Percentiles rank a stretch among this genome's conserved stretches.
Evolutionary conservation across 92 coral and sea anemone species (phyloP).

Genomic region (Actinernus sp.): DNA sequence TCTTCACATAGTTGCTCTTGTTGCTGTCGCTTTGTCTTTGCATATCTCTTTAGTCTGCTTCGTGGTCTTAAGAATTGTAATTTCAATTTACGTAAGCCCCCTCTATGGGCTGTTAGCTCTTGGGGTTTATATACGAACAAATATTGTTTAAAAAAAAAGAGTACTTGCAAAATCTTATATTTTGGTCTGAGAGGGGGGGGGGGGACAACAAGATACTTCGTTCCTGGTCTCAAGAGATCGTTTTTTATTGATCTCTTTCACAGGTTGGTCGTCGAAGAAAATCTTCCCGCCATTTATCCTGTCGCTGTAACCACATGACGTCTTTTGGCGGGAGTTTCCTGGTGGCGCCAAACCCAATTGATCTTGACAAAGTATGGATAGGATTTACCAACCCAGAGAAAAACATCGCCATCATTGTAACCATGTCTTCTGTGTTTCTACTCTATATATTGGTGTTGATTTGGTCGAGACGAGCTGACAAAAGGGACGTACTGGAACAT

Average conservation of each 20-base stretch:
- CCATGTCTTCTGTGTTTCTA: constrained; percentile 53
- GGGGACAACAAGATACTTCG: no score
- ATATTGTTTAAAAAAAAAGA: no score
- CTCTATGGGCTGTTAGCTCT: no score
- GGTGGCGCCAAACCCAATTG: constrained; percentile 91
- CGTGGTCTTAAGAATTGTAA: no score
- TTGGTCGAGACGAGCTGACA: constrained; percentile 89
- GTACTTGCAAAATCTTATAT: no score
- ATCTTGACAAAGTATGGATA: constrained; percentile 73
- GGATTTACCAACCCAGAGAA: constrained; percentile 73
- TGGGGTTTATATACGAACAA: no score
- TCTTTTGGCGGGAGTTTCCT: constrained; percentile 87
- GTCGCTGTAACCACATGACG: constrained; percentile 84
- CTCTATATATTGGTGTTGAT: constrained; percentile 62
- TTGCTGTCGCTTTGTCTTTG: no score
- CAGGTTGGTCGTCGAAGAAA: constrained; percentile 27
- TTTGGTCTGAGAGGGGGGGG: no score
- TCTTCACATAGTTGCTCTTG: no score
- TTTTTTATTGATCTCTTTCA: background rate
- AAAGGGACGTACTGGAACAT: constrained; percentile 45
- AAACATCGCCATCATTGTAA: constrained; percentile 80
- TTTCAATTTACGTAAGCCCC: no score
- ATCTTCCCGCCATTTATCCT: constrained; percentile 39
- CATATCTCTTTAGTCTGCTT: no score
- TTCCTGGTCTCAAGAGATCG: background rate